These are phyloP conservation scores for Odiellus spinosus DNA, from an alignment of 2,888 invertebrate genomes.

Conservation along the genomic window DNA sequence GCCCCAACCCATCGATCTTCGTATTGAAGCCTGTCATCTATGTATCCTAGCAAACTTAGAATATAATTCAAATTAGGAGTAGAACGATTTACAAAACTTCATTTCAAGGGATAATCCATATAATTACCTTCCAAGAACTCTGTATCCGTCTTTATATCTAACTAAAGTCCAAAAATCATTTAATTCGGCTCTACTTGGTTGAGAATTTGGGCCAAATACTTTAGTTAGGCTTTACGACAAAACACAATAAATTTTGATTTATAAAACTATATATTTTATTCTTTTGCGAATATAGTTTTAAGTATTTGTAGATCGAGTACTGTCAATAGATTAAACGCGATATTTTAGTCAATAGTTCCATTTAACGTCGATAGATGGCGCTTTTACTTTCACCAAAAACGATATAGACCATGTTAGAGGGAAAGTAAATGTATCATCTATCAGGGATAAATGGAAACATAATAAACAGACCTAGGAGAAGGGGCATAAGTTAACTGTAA, in stretches of 20 bases:
- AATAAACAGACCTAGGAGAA: too few relatives aligned
- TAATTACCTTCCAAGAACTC: constrained; percentile 9
- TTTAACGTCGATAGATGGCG: too few relatives aligned
- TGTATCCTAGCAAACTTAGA: constrained; percentile 20
- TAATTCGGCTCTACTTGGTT: constrained; percentile 24
- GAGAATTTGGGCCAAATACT: constrained; percentile 25
- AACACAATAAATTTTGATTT: neutral
- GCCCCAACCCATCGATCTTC: constrained; percentile 28
- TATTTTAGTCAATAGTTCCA: too few relatives aligned
- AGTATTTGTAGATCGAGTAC: too few relatives aligned
- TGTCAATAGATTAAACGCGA: too few relatives aligned
- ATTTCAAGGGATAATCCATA: too few relatives aligned
- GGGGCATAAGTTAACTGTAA: too few relatives aligned
- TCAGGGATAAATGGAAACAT: too few relatives aligned
- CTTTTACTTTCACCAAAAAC: too few relatives aligned
- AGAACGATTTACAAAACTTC: too few relatives aligned
- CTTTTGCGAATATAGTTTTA: neutral
- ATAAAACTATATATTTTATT: neutral
- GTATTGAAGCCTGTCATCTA: constrained; percentile 24
- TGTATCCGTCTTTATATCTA: constrained; percentile 19
- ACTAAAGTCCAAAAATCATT: constrained; percentile 21
- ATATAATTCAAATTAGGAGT: neutral
- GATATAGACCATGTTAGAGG: too few relatives aligned
- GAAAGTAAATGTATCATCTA: too few relatives aligned
- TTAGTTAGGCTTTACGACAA: constrained; percentile 21